Percentiles rank a stretch among this genome's conserved stretches.
Conservation (phyloP, 2,113 vertebrate species). For the Zosterops lateralis region DNA sequence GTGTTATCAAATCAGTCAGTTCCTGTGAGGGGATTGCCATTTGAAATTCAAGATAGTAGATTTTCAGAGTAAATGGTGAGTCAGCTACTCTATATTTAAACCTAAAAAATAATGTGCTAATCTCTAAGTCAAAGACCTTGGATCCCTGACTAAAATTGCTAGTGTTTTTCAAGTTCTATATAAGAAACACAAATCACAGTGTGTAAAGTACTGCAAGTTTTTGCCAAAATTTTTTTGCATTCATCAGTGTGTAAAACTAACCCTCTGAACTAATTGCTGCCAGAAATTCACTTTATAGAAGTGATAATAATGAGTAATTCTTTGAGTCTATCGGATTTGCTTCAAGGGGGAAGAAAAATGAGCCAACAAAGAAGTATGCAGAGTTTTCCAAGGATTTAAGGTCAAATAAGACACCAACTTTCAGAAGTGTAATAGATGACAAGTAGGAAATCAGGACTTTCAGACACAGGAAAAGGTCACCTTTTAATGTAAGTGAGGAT, state of each 20-base stretch:
- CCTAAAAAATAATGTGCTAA: neutral
- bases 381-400: constrained; percentile 27
- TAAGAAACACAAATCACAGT: neutral
- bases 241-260: constrained; percentile 39
- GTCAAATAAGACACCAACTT: constrained; percentile 27
- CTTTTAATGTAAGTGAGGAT: constrained; percentile 8
- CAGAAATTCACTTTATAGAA: constrained; percentile 36
- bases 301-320: constrained; percentile 37
- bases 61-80: neutral
- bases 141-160: neutral
- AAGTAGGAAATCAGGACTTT: constrained; percentile 10
- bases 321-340: constrained; percentile 19
- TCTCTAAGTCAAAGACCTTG: neutral
- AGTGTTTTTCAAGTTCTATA: neutral
- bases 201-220: neutral
- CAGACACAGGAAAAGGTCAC: neutral
- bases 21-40: neutral
- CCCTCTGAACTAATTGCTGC: constrained; percentile 23
- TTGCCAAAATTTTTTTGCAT: neutral
- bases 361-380: constrained; percentile 1
- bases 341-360: constrained; percentile 12
- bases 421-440: neutral
- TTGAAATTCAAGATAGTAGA: neutral
- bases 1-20: neutral
- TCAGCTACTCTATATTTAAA: neutral